Base-by-base conservation (phyloP, 2,113 vertebrate genomes). In the Riparia riparia region DNA sequence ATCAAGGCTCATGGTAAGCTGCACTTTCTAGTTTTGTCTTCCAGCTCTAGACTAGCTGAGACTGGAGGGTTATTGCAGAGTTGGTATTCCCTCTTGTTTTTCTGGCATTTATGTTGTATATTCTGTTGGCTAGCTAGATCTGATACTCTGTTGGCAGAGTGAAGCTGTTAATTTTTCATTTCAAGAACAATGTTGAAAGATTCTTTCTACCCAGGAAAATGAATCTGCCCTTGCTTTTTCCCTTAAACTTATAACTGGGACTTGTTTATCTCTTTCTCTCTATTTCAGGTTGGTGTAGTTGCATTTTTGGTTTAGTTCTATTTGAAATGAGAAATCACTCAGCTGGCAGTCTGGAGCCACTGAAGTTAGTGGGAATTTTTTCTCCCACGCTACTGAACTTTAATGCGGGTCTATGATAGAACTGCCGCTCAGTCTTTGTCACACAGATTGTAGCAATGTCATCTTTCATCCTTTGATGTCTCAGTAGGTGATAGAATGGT, bases 1-100 rank as follows among this genome's bases (percentile, higher is more conserved):
- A 96, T 99, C 83, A 99, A 98, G 88, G 91, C 96, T 39, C 99
- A 99, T 57, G 99, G 99, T 98, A 94, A 97, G 97, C 88, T 68
- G 42, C n/a, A 20, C 5, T 8, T 50, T 9, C 32, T 45, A 14
- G 37, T 45, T 85, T 57, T 68, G 17, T 29, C 28, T 58, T 42
- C 15, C 7, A 50, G 39, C 6, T 72, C 25, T 41, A 89, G 32
- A 32, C 44, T 26, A 57, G 24, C 17, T 54, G 34, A 61, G 47
- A 14, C 45, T 73, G 37, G 9, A 64, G 24, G 37, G 10, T 45
- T 80, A 22, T 14, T 88, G 54, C 12, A 58, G 74, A 57, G 17
- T 8, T 58, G 26, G 6, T 76, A 4, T 61, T 94, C 63, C 24
- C 3, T 84, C 4, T 42, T 56, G 32, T 61, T 18, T 64, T 65